Base-by-base conservation (phyloP, 2,113 vertebrate species). In the Gallinago paraguaiae region DNA sequence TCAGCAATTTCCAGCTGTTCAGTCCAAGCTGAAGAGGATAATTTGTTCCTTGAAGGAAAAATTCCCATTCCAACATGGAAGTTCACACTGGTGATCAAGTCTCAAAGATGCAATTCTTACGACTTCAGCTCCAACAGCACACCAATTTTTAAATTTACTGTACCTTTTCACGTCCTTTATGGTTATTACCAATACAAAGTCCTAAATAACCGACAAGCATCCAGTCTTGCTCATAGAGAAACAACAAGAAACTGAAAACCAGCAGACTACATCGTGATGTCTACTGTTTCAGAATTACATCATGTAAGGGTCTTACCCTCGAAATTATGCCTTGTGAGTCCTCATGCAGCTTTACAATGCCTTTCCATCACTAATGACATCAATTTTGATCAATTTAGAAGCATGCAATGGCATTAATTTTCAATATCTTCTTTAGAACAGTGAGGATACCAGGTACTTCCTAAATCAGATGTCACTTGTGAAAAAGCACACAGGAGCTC, bases 211-310 rank as follows among this genome's bases (percentile, higher is more conserved):
- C 76, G 31, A 37, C 6, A 76, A 76, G 19, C 13, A 88, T 43
- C 35, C 11, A 81, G 51, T 75, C 37, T 61, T 50, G 23, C 39
- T 93, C 30, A 53, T 20, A 59, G 3, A 80, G 80, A 19, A 83
- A 86, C 43, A 61, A 54, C 11, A 85, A 53, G 67, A 76, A 93
- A 72, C 30, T 1, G 1, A 74, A 90, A 93, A 10, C 9, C 3
- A 4, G 6, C 28, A 70, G 17, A 65, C 4, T 19, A 22, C 2
- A 1, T 41, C 1, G 2, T 24, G 31, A 54, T 31, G 15, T 27
- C 12, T 1, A 4, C 18, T 50, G 12, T 61, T 37, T 72, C 3
- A 74, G 28, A 78, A 78, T 24, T 33, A 20, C 7, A 56, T 3
- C 2, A 0, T 54, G 23, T 11, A 57, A 57, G 7, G 17, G 27